Evolutionary conservation across 2,888 invertebrate species (phyloP).

Genomic region (Mantis religiosa): DNA sequence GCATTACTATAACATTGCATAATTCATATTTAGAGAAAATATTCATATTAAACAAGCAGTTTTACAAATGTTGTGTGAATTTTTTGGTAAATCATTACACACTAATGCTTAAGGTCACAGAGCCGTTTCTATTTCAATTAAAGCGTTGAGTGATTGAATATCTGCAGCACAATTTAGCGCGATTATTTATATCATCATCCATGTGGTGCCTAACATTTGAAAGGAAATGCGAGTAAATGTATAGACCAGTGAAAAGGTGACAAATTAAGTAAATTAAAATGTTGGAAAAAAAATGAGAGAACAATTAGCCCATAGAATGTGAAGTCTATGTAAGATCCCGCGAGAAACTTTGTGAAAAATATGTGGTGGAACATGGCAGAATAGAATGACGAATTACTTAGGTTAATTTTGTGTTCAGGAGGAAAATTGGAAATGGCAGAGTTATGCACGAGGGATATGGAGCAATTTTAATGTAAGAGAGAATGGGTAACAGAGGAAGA

Average conservation of each 20-base stretch:
- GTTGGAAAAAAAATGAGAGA: neutral
- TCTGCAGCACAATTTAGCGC: too few species aligned
- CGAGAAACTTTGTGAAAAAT: neutral
- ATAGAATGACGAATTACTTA: neutral
- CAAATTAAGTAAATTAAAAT: neutral
- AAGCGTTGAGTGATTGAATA: too few species aligned
- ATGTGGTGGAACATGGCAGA: neutral
- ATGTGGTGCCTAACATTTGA: too few species aligned
- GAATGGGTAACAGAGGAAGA: neutral
- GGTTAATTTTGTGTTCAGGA: neutral
- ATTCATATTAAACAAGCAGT: too few species aligned
- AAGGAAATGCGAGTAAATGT: too few species aligned
- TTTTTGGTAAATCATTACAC: too few species aligned
- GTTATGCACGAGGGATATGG: neutral
- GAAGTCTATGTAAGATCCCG: neutral
- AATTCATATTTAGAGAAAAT: too few species aligned
- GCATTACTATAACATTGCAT: too few species aligned
- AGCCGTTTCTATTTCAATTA: too few species aligned
- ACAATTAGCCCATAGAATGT: neutral
- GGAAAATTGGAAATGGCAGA: neutral
- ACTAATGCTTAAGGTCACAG: too few species aligned
- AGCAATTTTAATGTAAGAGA: neutral
- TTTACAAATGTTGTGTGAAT: too few species aligned
- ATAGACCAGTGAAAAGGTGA: neutral
- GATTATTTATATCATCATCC: too few species aligned